phyloP scores from a whole-genome alignment of 2,113 vertebrate species.

The Epinephelus moara region DNA sequence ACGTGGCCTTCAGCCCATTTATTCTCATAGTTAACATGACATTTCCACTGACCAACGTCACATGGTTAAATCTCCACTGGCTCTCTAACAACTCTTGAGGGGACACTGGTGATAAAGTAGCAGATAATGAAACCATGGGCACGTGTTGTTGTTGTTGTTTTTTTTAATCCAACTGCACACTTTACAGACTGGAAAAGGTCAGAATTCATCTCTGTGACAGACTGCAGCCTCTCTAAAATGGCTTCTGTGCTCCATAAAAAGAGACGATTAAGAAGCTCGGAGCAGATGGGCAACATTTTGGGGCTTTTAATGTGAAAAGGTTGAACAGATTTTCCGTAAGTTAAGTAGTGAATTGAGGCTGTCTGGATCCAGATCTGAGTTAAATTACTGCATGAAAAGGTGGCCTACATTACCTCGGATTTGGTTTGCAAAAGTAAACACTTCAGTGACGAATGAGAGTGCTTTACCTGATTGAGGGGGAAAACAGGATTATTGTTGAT shows the following conservation, averaged over 20 bases:
- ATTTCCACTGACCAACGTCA: background rate
- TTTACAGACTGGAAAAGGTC: conserved; percentile 35
- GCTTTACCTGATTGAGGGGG: background rate
- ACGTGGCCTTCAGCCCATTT: background rate
- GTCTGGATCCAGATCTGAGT: background rate
- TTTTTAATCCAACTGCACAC: background rate
- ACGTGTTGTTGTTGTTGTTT: background rate
- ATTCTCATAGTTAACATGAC: background rate
- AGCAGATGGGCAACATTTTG: conserved; percentile 44
- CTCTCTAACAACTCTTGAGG: background rate
- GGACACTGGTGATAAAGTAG: background rate
- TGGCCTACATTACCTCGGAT: background rate
- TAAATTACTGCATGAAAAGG: background rate
- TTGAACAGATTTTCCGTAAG: conserved; percentile 20
- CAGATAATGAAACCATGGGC: conserved; percentile 6
- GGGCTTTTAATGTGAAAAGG: conserved; percentile 39
- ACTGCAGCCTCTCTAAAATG: conserved; percentile 11
- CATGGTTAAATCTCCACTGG: background rate
- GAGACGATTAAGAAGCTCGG: background rate
- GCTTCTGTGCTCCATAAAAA: conserved; percentile 26
- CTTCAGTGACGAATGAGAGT: background rate
- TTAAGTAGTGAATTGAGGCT: conserved; percentile 15
- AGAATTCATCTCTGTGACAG: conserved; percentile 8
- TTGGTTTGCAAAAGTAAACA: conserved; percentile 19
- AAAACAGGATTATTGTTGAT: background rate